Conservation (phyloP, 2,797 vertebrate species). For the Sebastolobus alascanus region DNA sequence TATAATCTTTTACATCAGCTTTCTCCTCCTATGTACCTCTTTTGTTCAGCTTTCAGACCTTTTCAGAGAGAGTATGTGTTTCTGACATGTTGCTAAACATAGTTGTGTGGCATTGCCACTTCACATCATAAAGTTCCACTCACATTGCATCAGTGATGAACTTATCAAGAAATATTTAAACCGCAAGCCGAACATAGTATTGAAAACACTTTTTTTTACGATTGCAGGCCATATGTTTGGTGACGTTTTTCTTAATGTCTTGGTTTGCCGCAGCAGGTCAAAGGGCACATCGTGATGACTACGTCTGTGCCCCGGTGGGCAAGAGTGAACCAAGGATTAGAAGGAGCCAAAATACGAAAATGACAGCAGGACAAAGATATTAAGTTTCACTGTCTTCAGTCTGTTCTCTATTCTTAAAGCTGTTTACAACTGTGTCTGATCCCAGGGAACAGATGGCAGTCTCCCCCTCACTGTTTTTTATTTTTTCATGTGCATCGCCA, state of each 20-base stretch:
- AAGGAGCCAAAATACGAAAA: slow-evolving; percentile 48
- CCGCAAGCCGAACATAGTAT: not conserved
- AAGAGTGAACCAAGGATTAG: slow-evolving; percentile 40
- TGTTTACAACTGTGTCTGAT: slow-evolving; percentile 78
- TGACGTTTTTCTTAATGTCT: not conserved
- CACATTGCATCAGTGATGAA: not conserved
- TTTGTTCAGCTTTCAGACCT: slow-evolving; percentile 5
- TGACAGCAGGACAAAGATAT: slow-evolving; percentile 68
- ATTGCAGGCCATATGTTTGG: not conserved
- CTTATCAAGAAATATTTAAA: slow-evolving; percentile 2
- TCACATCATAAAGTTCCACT: not conserved
- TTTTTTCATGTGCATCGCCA: slow-evolving; percentile 34
- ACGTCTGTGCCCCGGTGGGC: not conserved
- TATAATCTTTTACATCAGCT: no score
- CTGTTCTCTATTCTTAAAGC: slow-evolving; percentile 78
- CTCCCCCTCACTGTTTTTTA: slow-evolving; percentile 18
- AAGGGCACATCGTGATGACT: slow-evolving; percentile 32
- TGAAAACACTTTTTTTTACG: not conserved
- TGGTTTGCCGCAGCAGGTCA: slow-evolving; percentile 40
- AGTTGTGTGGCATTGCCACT: not conserved
- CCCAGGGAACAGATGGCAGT: slow-evolving; percentile 72
- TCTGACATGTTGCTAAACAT: not conserved
- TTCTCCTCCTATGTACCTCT: not conserved
- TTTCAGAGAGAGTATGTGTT: not conserved
- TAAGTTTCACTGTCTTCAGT: slow-evolving; percentile 64